Evolutionary conservation across 2,888 invertebrate species (phyloP), one percentile per base, ranked within the genome.

Genomic region (Drosophila conformis): DNA sequence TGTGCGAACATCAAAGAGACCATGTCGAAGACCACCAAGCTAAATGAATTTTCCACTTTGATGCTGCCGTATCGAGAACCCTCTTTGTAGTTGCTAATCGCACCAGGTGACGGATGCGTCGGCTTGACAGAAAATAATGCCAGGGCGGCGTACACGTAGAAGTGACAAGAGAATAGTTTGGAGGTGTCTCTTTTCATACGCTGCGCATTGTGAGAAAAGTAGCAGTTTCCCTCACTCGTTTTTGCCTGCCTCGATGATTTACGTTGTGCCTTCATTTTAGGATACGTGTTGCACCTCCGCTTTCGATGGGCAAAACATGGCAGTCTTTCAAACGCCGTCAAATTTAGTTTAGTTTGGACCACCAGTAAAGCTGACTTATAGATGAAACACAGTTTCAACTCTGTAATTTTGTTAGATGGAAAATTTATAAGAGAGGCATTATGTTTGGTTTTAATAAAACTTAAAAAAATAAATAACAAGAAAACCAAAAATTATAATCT

Each of bases 1-100:
- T 78, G 73, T 76, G 76, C 57, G 42, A 52, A 83, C 70, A 82
- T 73, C 81, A 82, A 83, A 78, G 70, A 69, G 62, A 88, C 79
- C 82, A 77, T 83, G 76, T 66, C 88, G 77, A 88, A 90, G 92
- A 92, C 92, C 92, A 92, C 92, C 92, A 91, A 91, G 91, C 79
- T 83, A 85, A 91, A 92, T 91, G 88, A 80, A 91, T 92, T 91
- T 91, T 89, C 88, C 83, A 85, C 92, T 92, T 92, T 92, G 92
- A 92, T 92, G 89, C 87, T 87, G 91, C 92, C 92, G 92, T 92
- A 84, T 90, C 92, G 88, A 91, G 81, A 78, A 80, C 70, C 75
- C 68, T 69, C 71, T 80, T 91, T 91, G 91, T 91, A 78, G 70
- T 67, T 49, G 64, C 68, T 83, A 77, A 84, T 89, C 84, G 76